A percentile compares a stretch with the other conserved stretches of the same genome.
Evolutionary conservation across 2,888 invertebrate genomes (phyloP).

Genomic region (Torymus texanus): DNA sequence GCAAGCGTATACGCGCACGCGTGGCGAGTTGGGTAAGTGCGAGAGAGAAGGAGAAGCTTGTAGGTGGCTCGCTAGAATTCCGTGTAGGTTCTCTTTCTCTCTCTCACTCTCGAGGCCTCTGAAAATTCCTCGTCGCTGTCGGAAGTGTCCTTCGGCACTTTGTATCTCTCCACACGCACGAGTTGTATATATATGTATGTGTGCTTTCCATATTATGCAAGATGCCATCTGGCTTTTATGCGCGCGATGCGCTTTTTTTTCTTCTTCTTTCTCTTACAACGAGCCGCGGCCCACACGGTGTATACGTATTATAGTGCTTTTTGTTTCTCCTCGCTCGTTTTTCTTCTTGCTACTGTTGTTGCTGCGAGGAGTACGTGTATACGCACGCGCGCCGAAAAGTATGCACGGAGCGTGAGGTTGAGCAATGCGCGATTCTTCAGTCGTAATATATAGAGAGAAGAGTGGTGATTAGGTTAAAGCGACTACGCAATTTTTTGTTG

Average conservation of each 20-base stretch:
- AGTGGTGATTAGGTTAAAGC: too few relatives aligned
- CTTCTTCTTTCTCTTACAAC: slow-evolving; percentile 25
- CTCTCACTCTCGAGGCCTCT: slow-evolving; percentile 7
- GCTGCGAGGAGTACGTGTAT: background rate
- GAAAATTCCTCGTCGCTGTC: slow-evolving; percentile 51
- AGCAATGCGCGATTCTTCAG: too few relatives aligned
- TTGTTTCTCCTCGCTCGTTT: slow-evolving; percentile 4
- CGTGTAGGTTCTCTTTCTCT: background rate
- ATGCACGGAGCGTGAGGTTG: too few relatives aligned
- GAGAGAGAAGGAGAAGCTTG: background rate
- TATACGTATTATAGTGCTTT: background rate
- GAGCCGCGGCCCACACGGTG: slow-evolving; percentile 25
- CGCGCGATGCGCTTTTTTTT: slow-evolving; percentile 47
- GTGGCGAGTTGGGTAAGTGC: slow-evolving; percentile 19
- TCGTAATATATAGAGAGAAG: too few relatives aligned
- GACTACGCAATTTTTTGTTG: too few relatives aligned
- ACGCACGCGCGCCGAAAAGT: background rate
- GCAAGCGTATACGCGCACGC: background rate
- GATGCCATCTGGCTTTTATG: slow-evolving; percentile 46
- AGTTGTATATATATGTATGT: background rate
- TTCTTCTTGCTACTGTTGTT: background rate
- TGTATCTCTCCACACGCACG: slow-evolving; percentile 23
- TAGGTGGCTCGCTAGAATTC: slow-evolving; percentile 41
- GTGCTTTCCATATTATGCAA: slow-evolving; percentile 55
- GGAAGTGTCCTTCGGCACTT: slow-evolving; percentile 54